These are phyloP conservation scores for Sapajus apella DNA, from an alignment of 2,113 vertebrate genomes.

Conservation along the genomic window DNA sequence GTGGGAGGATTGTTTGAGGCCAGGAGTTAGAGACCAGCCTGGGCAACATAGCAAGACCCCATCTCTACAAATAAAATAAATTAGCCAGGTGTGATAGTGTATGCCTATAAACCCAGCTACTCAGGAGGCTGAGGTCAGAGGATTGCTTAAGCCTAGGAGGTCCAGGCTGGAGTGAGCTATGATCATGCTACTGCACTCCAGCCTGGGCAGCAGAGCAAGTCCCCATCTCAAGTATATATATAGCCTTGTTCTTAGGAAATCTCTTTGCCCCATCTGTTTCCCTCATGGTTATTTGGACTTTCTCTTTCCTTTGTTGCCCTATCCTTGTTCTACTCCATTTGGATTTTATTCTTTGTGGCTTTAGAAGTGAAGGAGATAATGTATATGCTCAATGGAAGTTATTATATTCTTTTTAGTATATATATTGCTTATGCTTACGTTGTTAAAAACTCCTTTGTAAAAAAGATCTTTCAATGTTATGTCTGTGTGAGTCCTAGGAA, in stretches of 20 bases:
- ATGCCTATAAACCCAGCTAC: too few relatives aligned
- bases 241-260: background rate
- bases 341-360: background rate
- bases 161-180: too few relatives aligned
- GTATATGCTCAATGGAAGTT: background rate
- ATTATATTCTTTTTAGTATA: background rate
- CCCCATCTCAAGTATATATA: too few relatives aligned
- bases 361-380: background rate
- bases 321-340: background rate
- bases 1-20: too few relatives aligned
- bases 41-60: too few relatives aligned
- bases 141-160: too few relatives aligned
- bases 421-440: background rate
- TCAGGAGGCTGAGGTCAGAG: too few relatives aligned
- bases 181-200: too few relatives aligned
- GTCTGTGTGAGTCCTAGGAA: conserved; percentile 25
- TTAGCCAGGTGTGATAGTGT: too few relatives aligned
- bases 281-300: background rate
- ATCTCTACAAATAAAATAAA: too few relatives aligned
- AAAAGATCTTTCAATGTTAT: background rate
- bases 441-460: conserved; percentile 29
- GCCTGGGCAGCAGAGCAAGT: too few relatives aligned
- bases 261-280: background rate
- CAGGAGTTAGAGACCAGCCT: too few relatives aligned
- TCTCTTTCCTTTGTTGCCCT: background rate